These are phyloP conservation scores for Spea bombifrons DNA, from an alignment of 2,113 vertebrate genomes.

Conservation along the genomic window DNA sequence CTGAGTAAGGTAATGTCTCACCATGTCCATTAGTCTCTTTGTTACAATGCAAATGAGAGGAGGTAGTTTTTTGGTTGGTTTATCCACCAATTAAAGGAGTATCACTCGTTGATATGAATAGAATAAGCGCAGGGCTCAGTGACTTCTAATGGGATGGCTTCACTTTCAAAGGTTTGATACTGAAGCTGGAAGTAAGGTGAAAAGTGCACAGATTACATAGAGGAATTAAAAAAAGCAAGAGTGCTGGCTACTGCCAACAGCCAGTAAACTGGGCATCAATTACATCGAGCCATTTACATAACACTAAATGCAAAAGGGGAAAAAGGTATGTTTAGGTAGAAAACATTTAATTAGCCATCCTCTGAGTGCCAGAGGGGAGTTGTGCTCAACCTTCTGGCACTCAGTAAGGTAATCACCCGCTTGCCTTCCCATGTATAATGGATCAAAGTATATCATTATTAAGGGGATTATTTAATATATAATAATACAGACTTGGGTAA, in stretches of 20 bases:
- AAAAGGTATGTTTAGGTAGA: no score
- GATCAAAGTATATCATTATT: no score
- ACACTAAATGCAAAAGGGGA: neutral
- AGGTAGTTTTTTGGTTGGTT: constrained; percentile 62
- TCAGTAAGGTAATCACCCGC: neutral
- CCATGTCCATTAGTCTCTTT: constrained; percentile 60
- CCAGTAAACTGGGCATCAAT: neutral
- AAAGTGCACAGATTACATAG: constrained; percentile 39
- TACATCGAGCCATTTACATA: neutral
- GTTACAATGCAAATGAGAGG: constrained; percentile 67
- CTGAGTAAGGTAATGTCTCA: constrained; percentile 53
- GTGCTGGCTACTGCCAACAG: neutral
- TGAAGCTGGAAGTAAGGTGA: constrained; percentile 43
- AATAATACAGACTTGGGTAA: no score
- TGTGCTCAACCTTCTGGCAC: neutral
- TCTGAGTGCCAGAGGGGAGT: constrained; percentile 3
- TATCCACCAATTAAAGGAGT: constrained; percentile 66
- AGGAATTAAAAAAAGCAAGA: constrained; percentile 3
- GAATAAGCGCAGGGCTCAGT: constrained; percentile 65
- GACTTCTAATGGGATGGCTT: constrained; percentile 61
- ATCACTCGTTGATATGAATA: constrained; percentile 63
- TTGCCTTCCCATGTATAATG: no score
- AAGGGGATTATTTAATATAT: no score
- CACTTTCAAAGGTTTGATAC: constrained; percentile 62
- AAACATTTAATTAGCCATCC: no score